Evolutionary conservation across 2,797 vertebrate species (phyloP).

Genomic region (Ctenosaura bakeri): DNA sequence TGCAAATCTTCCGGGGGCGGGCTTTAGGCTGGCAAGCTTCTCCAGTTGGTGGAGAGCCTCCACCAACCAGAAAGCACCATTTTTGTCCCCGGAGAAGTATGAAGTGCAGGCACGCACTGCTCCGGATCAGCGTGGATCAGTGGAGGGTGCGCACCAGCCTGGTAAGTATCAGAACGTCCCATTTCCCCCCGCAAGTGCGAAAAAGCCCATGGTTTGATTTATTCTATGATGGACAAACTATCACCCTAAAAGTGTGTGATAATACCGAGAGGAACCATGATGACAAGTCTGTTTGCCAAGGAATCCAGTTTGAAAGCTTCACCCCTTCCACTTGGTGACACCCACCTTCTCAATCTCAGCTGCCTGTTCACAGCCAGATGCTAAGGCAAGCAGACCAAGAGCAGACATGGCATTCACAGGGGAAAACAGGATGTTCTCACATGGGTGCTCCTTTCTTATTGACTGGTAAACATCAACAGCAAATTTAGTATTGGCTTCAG

Average conservation of each 20-base stretch:
- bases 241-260: too few species aligned
- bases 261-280: not conserved
- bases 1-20: too few species aligned
- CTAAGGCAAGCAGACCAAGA: not conserved
- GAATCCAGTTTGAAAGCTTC: not conserved
- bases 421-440: not conserved
- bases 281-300: not conserved
- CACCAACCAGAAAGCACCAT: too few species aligned
- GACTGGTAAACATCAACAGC: not conserved
- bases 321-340: not conserved
- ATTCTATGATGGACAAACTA: not conserved
- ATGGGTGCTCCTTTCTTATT: not conserved
- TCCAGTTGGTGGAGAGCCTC: too few species aligned
- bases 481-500: conserved; percentile 8
- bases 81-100: too few species aligned
- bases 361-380: conserved; percentile 3
- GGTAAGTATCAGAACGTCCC: too few species aligned
- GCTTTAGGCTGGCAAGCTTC: too few species aligned
- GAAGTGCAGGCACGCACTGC: too few species aligned
- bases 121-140: too few species aligned
- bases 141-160: too few species aligned
- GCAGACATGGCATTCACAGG: not conserved
- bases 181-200: too few species aligned
- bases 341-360: conserved; percentile 11
- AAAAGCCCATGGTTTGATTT: not conserved